Base-by-base conservation (phyloP, 37 sponge, comb jelly and placozoan genomes). In the Geodia barretti region DNA sequence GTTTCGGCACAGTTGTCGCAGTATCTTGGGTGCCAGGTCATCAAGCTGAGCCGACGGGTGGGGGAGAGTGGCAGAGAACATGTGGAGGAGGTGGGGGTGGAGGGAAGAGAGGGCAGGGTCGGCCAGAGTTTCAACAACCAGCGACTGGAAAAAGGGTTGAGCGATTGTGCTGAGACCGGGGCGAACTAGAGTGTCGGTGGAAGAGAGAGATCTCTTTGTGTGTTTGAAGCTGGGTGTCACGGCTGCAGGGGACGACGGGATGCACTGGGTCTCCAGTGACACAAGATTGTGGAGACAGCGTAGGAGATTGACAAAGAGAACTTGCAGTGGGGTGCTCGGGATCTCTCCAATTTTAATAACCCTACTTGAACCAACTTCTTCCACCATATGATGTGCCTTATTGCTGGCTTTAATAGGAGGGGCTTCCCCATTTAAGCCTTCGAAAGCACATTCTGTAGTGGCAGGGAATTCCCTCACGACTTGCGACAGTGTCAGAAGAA, bases 111-210 rank as follows among this genome's bases (percentile, higher is more conserved):
- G 54, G 26, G 82, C 28, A 21, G 64, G 23, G 29, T 80, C 63
- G 0, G 70, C 31, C 20, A 87, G 62, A 24, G 76, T 60, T 0
- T 70, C 42, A 1, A 69, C 54, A 25, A 88, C 14, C 7, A 88
- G 47, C 25, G 62, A 25, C 2, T 72, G 73, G 54, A 88, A 88
- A 47, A 88, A 76, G 17, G 83, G 83, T 64, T 88, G 88, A 33
- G 80, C 42, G 0, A 83, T 64, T 17, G 76, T 77, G 19, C 47
- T 17, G 72, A 39, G 39, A 60, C 73, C 35, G 11, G 87, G 70
- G 5, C 67, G 79, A 75, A 78, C n/a, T 1, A 32, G 62, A 24
- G 60, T 78, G 23, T 74, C 39, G n/a, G n/a, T n/a, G 25, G 20
- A 19, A 54, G 58, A 42, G n/a, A 43, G 29, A 23, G 19, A 31